These are phyloP conservation scores for Mayetiola destructor DNA, from an alignment of 2,888 invertebrate genomes.

Conservation along the genomic window DNA sequence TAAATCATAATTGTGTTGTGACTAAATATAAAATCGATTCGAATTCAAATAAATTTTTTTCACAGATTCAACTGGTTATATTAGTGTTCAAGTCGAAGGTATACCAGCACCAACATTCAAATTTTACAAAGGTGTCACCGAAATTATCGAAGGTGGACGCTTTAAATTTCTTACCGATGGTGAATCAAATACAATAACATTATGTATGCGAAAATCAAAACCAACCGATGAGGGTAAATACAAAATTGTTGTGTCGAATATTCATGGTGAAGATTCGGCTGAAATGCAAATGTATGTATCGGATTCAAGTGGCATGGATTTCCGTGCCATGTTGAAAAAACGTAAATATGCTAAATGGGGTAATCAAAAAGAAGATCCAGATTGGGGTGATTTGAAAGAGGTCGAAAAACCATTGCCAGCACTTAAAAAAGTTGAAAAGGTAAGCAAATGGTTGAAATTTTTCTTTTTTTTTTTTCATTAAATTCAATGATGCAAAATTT, in stretches of 20 bases:
- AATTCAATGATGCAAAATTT: no score
- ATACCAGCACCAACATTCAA: slow-evolving; percentile 89
- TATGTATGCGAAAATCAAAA: slow-evolving; percentile 91
- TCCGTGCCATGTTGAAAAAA: slow-evolving; percentile 95
- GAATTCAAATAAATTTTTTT: slow-evolving; percentile 18
- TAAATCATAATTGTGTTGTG: background rate
- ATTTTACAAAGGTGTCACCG: slow-evolving; percentile 86
- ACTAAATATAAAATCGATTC: background rate
- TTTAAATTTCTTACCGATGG: slow-evolving; percentile 93
- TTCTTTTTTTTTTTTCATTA: no score
- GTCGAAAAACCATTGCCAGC: slow-evolving; percentile 73
- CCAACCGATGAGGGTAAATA: slow-evolving; percentile 96
- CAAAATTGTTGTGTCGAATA: slow-evolving; percentile 80
- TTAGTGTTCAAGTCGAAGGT: slow-evolving; percentile 86
- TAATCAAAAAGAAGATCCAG: slow-evolving; percentile 77
- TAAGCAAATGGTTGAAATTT: slow-evolving; percentile 36
- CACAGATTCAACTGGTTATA: slow-evolving; percentile 85
- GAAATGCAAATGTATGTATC: slow-evolving; percentile 95
- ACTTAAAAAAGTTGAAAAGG: slow-evolving; percentile 88
- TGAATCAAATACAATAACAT: slow-evolving; percentile 77
- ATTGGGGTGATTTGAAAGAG: slow-evolving; percentile 89
- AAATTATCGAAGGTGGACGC: slow-evolving; percentile 88
- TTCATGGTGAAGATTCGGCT: slow-evolving; percentile 89
- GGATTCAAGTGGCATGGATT: slow-evolving; percentile 96
- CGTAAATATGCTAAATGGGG: slow-evolving; percentile 90